Evolutionary conservation across 2,888 invertebrate species (phyloP), one percentile per base, ranked within the genome.

Genomic region (Lacanobia oleracea): DNA sequence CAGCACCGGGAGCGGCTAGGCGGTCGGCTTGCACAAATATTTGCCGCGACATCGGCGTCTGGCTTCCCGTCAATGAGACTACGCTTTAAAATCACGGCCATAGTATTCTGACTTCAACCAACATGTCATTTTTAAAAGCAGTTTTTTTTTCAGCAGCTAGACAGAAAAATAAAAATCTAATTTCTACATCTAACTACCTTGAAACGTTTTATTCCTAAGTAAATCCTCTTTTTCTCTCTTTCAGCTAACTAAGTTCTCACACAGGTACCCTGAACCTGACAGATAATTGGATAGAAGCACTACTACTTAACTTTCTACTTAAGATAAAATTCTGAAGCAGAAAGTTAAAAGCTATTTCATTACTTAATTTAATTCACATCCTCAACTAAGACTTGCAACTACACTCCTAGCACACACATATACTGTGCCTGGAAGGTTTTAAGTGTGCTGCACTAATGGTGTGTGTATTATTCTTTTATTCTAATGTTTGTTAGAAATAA

Each of bases 1-100:
- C 51, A 12, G 77, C 77, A 10, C 63, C 27, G 64, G 43, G 10
- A 12, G 5, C 3, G 45, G 23, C 33, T 14, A 4, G 37, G 23
- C 59, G 57, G 77, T 66, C 77, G 72, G 51, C 71, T 61, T 79
- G 21, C 59, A 75, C 84, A 83, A 87, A 87, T 88, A 83, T 88
- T 87, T 85, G 77, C 72, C 43, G 54, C 67, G 71, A 79, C 81
- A 82, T 82, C 77, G 79, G 79, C 76, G 74, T 70, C 72, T 75
- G 72, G 60, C 62, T 23, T 21, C 50, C 77, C 40, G 57, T 70
- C 86, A 74, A 68, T 71, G 74, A 37, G 63, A 72, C 74, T 70
- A 18, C 48, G 21, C 57, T 51, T 76, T 56, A 37, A 65, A 43
- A 57, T 59, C 54, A 60, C 27, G 54, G 50, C 6, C 21, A 45